Evolutionary conservation across 2,888 invertebrate genomes (phyloP).

Genomic region (Achlya flavicornis): DNA sequence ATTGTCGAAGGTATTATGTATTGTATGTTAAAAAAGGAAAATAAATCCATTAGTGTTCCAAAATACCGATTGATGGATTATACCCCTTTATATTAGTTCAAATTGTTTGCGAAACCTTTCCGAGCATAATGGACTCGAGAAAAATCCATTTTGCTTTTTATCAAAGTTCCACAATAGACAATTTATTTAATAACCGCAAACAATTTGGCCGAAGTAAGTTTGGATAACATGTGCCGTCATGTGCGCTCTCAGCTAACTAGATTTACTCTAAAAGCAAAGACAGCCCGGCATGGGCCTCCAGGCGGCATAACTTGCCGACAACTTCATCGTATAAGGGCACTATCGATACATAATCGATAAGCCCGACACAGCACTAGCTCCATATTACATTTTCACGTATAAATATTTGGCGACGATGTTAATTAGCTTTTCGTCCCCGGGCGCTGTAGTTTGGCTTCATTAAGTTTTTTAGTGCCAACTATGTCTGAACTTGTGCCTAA

Average conservation of each 20-base stretch:
- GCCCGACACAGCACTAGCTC: not conserved
- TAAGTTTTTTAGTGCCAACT: not conserved
- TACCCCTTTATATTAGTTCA: constrained; percentile 26
- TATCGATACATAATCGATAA: constrained; percentile 46
- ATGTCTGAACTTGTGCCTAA: not conserved
- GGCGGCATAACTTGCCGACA: constrained; percentile 52
- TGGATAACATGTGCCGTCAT: constrained; percentile 46
- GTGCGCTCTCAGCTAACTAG: constrained; percentile 49
- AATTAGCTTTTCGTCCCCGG: constrained; percentile 27
- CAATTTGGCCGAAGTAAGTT: constrained; percentile 45
- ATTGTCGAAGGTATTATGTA: constrained; percentile 7
- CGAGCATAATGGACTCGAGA: not conserved
- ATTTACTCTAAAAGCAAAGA: constrained; percentile 56
- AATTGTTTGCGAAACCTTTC: constrained; percentile 24
- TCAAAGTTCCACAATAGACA: constrained; percentile 12
- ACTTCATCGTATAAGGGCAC: constrained; percentile 29
- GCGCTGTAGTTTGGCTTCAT: constrained; percentile 18
- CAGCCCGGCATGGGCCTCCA: constrained; percentile 27
- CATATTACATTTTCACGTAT: constrained; percentile 35
- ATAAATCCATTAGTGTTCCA: constrained; percentile 20
- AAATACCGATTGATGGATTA: constrained; percentile 35
- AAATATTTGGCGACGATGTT: constrained; percentile 37
- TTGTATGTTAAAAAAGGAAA: constrained; percentile 9
- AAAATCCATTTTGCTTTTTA: not conserved
- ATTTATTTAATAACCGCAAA: constrained; percentile 54